Conservation (phyloP, 2,113 vertebrate genomes). For the Grammomys dolichurus region DNA sequence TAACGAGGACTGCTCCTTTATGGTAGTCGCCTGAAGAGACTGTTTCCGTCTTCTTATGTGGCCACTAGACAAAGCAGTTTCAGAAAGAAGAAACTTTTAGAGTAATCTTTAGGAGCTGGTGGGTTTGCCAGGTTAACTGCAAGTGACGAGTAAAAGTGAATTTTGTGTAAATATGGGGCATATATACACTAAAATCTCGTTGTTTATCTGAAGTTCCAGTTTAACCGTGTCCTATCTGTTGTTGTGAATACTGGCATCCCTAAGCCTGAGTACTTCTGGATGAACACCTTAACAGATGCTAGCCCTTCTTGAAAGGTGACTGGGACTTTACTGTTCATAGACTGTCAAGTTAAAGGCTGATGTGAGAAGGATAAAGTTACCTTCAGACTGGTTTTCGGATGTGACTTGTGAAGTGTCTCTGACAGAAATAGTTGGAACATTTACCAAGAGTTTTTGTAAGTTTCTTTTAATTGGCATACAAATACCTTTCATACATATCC, state of each 20-base stretch:
- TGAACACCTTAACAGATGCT: background rate
- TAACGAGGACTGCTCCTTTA: background rate
- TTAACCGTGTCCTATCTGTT: background rate
- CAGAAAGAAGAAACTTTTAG: background rate
- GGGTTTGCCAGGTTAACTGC: background rate
- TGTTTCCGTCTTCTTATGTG: background rate
- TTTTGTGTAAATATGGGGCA: background rate
- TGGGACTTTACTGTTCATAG: background rate
- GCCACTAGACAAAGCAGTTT: background rate
- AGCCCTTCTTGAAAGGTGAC: background rate
- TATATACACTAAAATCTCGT: background rate
- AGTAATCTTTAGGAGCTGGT: background rate
- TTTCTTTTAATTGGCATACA: background rate
- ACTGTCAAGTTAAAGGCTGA: background rate
- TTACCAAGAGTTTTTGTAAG: background rate
- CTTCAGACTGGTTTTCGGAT: constrained; percentile 16
- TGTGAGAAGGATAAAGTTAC: background rate
- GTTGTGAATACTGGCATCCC: background rate
- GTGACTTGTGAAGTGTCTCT: background rate
- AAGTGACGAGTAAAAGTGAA: background rate
- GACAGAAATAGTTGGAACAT: background rate
- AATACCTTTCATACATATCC: background rate
- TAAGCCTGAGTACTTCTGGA: background rate
- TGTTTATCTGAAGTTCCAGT: constrained; percentile 13
- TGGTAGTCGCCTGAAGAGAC: too few species aligned